These are phyloP conservation scores for Drosophila ohnishii DNA, from an alignment of 1,140 invertebrate species.

Conservation along the genomic window DNA sequence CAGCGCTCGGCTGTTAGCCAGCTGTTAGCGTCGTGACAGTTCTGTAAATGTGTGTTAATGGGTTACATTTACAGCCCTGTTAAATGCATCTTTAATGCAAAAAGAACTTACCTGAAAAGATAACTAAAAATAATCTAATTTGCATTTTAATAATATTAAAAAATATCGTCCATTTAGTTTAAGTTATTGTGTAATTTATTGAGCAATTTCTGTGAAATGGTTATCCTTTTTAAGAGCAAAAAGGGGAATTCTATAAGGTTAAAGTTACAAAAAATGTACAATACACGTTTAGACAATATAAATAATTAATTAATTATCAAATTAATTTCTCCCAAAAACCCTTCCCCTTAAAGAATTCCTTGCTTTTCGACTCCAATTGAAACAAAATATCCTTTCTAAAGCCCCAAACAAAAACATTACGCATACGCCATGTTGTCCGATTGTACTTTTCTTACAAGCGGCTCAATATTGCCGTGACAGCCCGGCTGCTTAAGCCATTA, in stretches of 20 bases:
- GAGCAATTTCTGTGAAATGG: background rate
- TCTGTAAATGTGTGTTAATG: constrained; percentile 62
- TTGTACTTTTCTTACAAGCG: constrained; percentile 29
- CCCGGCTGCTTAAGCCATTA: constrained; percentile 70
- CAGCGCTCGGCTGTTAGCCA: constrained; percentile 35
- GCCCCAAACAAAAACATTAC: constrained; percentile 3
- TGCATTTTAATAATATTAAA: background rate
- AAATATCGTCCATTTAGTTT: no score
- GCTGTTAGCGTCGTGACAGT: constrained; percentile 35
- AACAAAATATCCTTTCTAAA: background rate
- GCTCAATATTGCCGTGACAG: constrained; percentile 39
- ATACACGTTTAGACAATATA: background rate
- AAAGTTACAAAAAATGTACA: no score
- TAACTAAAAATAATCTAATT: background rate
- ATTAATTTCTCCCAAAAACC: background rate
- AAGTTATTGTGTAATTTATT: background rate
- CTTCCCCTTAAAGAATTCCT: background rate
- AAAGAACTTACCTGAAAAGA: background rate
- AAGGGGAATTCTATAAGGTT: no score
- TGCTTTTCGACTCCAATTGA: background rate
- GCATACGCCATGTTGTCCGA: constrained; percentile 32
- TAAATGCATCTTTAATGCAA: constrained; percentile 5
- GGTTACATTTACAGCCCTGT: constrained; percentile 56
- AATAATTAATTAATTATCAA: background rate
- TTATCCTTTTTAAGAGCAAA: no score